Evolutionary conservation across 2,888 invertebrate species (phyloP), one percentile per base, ranked within the genome.

Genomic region (Scrobipalpa atriplicella): DNA sequence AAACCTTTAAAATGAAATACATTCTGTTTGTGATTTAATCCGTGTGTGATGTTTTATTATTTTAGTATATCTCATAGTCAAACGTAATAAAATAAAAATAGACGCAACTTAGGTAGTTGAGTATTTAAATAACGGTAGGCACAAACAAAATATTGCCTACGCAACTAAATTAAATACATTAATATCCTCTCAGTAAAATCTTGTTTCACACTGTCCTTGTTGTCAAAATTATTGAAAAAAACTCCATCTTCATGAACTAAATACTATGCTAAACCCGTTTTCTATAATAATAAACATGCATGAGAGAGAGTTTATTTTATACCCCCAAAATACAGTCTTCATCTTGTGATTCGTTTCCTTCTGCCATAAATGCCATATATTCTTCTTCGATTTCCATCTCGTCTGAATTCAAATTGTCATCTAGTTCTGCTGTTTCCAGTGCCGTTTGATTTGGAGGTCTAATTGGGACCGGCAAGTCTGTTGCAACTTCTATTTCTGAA

Each of bases 321-420:
- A 72, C 67, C 43, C 72, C 72, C 60, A 72, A 68, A 69, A 72
- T 72, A 41, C 70, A 69, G 65, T 72, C 70, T n/a, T 56, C 54
- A 29, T 72, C 71, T 18, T n/a, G n/a, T n/a, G n/a, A n/a, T n/a
- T 68, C 9, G 68, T 61, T 16, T 64, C 68, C 36, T 65, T 54
- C 2, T 38, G 38, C 38, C 13, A 60, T 11, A 10, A 10, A 16
- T 16, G 38, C 36, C 29, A 60, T n/a, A 19, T n/a, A 60, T 39
- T 38, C 9, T 16, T 60, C 60, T 39, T 60, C 60, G 3, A n/a
- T 62, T 10, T 62, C 51, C 62, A 54, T 66, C 13, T n/a, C 52
- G 10, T 56, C 54, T 13, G 21, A 21, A 56, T 29, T 21, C 13
- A 29, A 11, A 56, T 56, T 21, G 10, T 56, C 21, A 21, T 21